phyloP scores from a whole-genome alignment of 92 coral and sea anemone genomes.

The Chrysogorgia sp. region DNA sequence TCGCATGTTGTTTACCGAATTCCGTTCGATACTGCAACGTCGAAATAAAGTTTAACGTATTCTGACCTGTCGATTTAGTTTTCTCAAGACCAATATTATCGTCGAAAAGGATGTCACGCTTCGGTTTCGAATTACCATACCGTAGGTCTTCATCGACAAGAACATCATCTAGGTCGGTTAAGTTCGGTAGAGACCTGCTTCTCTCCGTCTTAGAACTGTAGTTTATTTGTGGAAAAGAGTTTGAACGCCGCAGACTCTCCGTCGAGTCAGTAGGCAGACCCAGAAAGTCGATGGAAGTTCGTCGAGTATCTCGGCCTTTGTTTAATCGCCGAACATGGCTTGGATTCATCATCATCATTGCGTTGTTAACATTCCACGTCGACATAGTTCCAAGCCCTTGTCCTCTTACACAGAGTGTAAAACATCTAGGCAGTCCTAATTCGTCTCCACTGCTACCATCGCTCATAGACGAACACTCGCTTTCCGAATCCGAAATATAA shows the following conservation, averaged over 20 bases:
- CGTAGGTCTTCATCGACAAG: constrained; percentile 72
- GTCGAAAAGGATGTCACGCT: neutral
- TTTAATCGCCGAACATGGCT: constrained; percentile 83
- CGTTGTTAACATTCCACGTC: constrained; percentile 56
- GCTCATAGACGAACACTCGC: constrained; percentile 70
- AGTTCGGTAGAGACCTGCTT: constrained; percentile 76
- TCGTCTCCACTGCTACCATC: constrained; percentile 68
- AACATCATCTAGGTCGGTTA: constrained; percentile 75
- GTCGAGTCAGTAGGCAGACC: constrained; percentile 69
- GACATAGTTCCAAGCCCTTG: constrained; percentile 71
- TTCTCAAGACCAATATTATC: neutral
- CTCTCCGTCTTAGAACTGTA: constrained; percentile 69
- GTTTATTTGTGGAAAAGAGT: constrained; percentile 80
- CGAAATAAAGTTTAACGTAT: neutral
- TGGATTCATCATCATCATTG: constrained; percentile 92
- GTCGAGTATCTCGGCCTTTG: constrained; percentile 39
- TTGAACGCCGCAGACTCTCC: constrained; percentile 69
- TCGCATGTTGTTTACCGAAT: constrained; percentile 33
- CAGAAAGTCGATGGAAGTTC: constrained; percentile 53
- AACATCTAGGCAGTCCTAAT: constrained; percentile 66
- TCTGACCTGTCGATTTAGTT: neutral
- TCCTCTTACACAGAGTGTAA: constrained; percentile 71
- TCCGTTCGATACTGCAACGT: constrained; percentile 35
- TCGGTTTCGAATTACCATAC: constrained; percentile 25
- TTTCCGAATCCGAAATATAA: constrained; percentile 59